phyloP scores from a whole-genome alignment of 2,888 invertebrate genomes.

The Apodemia mormo region DNA sequence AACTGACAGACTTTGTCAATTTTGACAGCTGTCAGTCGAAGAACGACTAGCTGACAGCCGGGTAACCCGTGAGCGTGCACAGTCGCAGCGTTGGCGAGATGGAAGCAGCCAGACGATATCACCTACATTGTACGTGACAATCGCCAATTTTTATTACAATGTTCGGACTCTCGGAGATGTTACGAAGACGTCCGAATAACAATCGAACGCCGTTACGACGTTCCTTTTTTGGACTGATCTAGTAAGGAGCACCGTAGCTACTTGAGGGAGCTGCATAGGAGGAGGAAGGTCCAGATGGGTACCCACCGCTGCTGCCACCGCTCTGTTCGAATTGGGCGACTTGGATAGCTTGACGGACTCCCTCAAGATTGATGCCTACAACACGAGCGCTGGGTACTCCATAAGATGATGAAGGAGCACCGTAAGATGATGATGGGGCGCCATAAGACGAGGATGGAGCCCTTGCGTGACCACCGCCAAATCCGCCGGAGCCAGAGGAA shows the following conservation, averaged over 20 bases:
- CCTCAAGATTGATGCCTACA: constrained; percentile 92
- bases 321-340: constrained; percentile 90
- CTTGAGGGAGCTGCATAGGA: constrained; percentile 83
- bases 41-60: constrained; percentile 68
- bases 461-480: constrained; percentile 61
- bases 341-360: constrained; percentile 92
- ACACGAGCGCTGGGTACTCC: constrained; percentile 86
- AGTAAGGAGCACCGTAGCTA: constrained; percentile 87
- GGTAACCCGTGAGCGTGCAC: constrained; percentile 75
- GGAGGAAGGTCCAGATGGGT: constrained; percentile 79
- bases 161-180: constrained; percentile 61
- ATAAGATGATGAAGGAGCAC: constrained; percentile 82
- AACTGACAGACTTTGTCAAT: constrained; percentile 42
- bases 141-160: constrained; percentile 57
- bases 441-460: constrained; percentile 84
- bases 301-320: constrained; percentile 39
- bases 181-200: constrained; percentile 60
- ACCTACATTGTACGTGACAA: constrained; percentile 78
- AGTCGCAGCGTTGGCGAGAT: constrained; percentile 76
- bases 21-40: constrained; percentile 36
- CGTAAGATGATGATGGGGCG: constrained; percentile 85
- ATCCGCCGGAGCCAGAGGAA: constrained; percentile 77
- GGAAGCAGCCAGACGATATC: constrained; percentile 56
- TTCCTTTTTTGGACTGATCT: constrained; percentile 48
- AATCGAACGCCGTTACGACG: constrained; percentile 44